phyloP scores from a whole-genome alignment of 1,140 invertebrate species.

The Radopholus similis region DNA sequence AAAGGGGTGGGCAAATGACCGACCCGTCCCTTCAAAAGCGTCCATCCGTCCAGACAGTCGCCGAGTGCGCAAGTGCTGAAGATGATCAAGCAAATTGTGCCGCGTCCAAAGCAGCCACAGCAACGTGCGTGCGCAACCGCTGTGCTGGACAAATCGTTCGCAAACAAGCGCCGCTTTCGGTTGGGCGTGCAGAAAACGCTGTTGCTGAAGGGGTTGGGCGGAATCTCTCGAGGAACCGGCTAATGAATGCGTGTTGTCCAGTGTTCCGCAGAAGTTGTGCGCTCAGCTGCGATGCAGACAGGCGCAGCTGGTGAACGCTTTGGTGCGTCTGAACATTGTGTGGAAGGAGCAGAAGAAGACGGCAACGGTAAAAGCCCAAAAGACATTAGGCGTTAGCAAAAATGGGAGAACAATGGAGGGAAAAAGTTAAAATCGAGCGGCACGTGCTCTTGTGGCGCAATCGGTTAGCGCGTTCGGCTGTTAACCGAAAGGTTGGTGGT shows the following conservation, averaged over 20 bases:
- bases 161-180: conserved; percentile 29
- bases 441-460: conserved; percentile 39
- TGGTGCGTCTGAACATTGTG: conserved; percentile 27
- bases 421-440: too few relatives aligned
- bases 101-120: conserved; percentile 30
- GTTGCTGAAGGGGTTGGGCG: conserved; percentile 18
- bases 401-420: too few relatives aligned
- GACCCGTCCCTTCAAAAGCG: not conserved
- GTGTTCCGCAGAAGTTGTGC: not conserved
- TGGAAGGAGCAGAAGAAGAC: conserved; percentile 23
- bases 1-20: not conserved
- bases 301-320: not conserved
- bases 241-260: conserved; percentile 9
- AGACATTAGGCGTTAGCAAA: too few relatives aligned
- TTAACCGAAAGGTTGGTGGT: conserved; percentile 61
- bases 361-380: not conserved
- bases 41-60: not conserved
- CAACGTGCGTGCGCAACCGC: conserved; percentile 24
- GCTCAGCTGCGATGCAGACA: not conserved
- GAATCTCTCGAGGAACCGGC: not conserved
- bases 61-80: conserved; percentile 4
- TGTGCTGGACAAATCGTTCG: conserved; percentile 22
- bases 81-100: conserved; percentile 21
- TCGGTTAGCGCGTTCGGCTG: conserved; percentile 57
- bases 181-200: conserved; percentile 28